Conservation (phyloP, 2,113 vertebrate genomes). For the Macrotus californicus region DNA sequence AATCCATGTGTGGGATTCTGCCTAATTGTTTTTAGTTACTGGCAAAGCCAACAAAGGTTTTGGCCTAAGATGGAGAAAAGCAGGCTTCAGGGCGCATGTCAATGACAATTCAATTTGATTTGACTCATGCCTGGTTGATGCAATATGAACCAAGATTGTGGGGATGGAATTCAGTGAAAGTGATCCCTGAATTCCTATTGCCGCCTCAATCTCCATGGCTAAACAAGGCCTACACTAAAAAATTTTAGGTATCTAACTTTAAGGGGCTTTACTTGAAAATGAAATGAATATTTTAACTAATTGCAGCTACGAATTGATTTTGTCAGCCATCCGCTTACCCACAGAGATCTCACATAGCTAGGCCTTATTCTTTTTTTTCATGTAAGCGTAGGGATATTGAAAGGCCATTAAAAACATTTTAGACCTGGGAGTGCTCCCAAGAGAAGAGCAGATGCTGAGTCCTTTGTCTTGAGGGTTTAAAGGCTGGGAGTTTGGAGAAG, state of each 20-base stretch:
- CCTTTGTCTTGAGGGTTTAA: too few relatives aligned
- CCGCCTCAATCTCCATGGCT: background rate
- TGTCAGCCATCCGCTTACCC: background rate
- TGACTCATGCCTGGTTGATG: background rate
- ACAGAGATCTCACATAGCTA: background rate
- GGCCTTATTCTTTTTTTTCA: background rate
- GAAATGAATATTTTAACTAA: background rate
- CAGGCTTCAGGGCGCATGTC: background rate
- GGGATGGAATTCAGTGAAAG: background rate
- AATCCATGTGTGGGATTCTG: conserved; percentile 29
- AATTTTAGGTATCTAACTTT: background rate
- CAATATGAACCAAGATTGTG: background rate
- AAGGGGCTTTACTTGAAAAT: background rate
- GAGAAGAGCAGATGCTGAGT: too few relatives aligned
- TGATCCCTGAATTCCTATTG: background rate
- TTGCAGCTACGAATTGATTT: background rate
- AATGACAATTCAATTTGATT: background rate
- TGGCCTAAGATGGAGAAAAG: background rate
- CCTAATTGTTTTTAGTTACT: conserved; percentile 2
- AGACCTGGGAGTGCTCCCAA: too few relatives aligned
- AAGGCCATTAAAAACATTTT: background rate
- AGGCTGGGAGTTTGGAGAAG: too few relatives aligned
- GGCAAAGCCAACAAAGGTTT: background rate
- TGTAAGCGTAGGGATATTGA: background rate
- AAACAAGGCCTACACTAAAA: background rate